Conservation (phyloP, 2,888 invertebrate genomes). For the Yponomeuta evonymella region DNA sequence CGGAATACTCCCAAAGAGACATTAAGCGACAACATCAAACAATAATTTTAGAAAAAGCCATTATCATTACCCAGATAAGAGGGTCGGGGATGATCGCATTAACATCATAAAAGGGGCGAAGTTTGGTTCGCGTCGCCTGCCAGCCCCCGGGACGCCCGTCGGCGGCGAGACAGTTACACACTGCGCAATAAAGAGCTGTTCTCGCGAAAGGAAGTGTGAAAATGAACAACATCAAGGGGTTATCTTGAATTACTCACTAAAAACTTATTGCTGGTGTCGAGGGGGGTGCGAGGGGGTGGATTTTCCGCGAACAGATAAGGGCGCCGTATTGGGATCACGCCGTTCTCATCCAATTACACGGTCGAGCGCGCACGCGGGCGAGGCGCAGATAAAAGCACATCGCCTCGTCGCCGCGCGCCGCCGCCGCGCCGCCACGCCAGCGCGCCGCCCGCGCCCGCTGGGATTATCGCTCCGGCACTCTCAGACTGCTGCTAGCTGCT, state of each 20-base stretch:
- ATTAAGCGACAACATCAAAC: constrained; percentile 70
- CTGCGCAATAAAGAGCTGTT: constrained; percentile 76
- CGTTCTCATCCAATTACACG: constrained; percentile 77
- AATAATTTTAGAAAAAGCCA: constrained; percentile 74
- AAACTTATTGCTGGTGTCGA: constrained; percentile 66
- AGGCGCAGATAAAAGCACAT: constrained; percentile 67
- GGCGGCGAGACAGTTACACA: constrained; percentile 73
- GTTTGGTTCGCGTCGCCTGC: constrained; percentile 41
- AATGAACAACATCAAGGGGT: constrained; percentile 77
- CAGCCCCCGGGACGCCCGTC: constrained; percentile 67
- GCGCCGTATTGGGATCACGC: constrained; percentile 74
- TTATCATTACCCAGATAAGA: constrained; percentile 72
- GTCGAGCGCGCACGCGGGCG: constrained; percentile 72
- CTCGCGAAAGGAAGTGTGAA: constrained; percentile 77
- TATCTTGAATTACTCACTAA: constrained; percentile 77
- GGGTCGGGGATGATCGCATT: constrained; percentile 71
- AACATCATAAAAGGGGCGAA: constrained; percentile 73
- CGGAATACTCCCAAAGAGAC: constrained; percentile 11
- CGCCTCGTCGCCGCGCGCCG: constrained; percentile 32
- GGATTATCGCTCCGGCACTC: constrained; percentile 66
- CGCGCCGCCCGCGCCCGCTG: constrained; percentile 37
- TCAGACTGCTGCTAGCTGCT: constrained; percentile 34
- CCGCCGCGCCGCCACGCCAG: constrained; percentile 33
- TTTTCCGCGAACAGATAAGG: constrained; percentile 76
- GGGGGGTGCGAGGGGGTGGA: constrained; percentile 45